These are phyloP conservation scores for Mormyrus hasselquistii DNA, from an alignment of 2,797 vertebrate species.

Conservation along the genomic window DNA sequence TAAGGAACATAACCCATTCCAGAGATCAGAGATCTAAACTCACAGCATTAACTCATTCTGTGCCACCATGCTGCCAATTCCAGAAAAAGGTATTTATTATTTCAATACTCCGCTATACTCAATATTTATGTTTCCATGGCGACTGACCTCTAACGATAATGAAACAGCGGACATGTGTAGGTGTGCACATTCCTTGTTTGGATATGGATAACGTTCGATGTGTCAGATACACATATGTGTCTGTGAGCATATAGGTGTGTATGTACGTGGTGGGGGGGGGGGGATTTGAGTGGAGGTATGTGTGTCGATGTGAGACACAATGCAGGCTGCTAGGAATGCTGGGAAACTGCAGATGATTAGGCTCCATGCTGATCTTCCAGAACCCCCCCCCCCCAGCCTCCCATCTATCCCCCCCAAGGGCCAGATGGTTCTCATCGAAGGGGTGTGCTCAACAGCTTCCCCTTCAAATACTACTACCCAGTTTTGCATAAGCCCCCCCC, in stretches of 20 bases:
- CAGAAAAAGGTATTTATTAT: slow-evolving; percentile 29
- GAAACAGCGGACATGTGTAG: neutral
- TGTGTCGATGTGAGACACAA: neutral
- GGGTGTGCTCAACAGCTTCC: neutral
- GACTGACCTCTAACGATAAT: neutral
- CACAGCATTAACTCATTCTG: slow-evolving; percentile 29
- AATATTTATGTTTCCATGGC: neutral
- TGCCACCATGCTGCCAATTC: neutral
- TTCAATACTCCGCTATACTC: slow-evolving; percentile 13
- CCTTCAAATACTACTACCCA: slow-evolving; percentile 3
- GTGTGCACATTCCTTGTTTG: slow-evolving; percentile 29
- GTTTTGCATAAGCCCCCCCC: neutral
- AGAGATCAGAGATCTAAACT: slow-evolving; percentile 40
- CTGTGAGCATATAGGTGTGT: neutral
- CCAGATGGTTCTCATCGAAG: slow-evolving; percentile 20
- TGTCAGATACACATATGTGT: neutral
- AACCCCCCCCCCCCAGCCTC: neutral
- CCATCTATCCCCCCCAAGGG: neutral
- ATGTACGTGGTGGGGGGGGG: neutral
- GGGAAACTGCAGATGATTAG: neutral
- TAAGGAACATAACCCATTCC: slow-evolving; percentile 46
- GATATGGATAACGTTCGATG: neutral
- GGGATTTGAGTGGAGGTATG: no score
- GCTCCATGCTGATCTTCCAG: neutral
- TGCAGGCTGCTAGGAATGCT: neutral